phyloP scores from a whole-genome alignment of 2,888 invertebrate genomes.

The Onthophagus sagittarius region DNA sequence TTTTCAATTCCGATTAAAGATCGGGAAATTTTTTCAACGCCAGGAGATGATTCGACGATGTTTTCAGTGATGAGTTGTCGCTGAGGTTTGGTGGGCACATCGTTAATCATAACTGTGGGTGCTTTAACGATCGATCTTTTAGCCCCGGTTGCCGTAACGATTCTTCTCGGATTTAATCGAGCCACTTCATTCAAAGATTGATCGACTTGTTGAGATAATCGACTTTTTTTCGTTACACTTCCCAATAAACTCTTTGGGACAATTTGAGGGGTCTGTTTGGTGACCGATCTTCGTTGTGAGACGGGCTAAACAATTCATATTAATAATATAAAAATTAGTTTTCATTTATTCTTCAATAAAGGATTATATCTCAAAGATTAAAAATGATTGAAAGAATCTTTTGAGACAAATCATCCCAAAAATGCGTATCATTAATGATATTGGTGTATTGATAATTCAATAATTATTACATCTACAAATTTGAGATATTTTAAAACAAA shows the following conservation, averaged over 20 bases:
- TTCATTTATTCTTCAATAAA: too few species aligned
- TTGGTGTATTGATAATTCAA: too few species aligned
- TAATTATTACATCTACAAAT: too few species aligned
- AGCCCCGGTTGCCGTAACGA: slow-evolving; percentile 13
- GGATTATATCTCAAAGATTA: too few species aligned
- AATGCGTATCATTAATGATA: too few species aligned
- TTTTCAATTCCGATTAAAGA: slow-evolving; percentile 24
- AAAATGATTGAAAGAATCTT: too few species aligned
- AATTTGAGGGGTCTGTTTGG: background rate
- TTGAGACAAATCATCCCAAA: too few species aligned
- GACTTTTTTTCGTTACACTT: background rate
- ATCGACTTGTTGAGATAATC: slow-evolving; percentile 14
- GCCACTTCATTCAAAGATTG: slow-evolving; percentile 14
- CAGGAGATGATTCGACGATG: slow-evolving; percentile 36
- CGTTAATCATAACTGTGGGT: slow-evolving; percentile 30
- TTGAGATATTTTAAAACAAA: too few species aligned
- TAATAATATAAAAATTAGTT: too few species aligned
- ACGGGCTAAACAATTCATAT: too few species aligned
- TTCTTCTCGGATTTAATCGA: slow-evolving; percentile 11
- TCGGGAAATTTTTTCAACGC: slow-evolving; percentile 29
- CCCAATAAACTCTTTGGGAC: background rate
- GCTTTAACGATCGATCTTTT: slow-evolving; percentile 15
- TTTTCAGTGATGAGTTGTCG: slow-evolving; percentile 37
- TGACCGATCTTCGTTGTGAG: too few species aligned
- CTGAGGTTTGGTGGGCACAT: slow-evolving; percentile 34